These are phyloP conservation scores for Austrofundulus limnaeus DNA, from an alignment of 2,113 vertebrate genomes.

Conservation along the genomic window DNA sequence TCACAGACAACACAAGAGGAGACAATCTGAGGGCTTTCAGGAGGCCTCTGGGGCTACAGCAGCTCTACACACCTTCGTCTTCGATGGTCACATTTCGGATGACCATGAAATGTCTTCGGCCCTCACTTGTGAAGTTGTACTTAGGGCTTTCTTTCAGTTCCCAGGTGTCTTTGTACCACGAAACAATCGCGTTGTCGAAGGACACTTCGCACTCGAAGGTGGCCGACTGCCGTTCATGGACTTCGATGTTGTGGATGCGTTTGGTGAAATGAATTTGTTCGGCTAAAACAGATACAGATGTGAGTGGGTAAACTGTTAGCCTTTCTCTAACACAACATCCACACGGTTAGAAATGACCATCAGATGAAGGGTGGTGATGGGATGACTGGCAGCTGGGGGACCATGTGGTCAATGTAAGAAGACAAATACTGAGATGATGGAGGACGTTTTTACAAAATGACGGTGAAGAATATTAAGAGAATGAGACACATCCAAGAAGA, in stretches of 20 bases:
- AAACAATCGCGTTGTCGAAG: conserved; percentile 95
- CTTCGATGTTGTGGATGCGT: conserved; percentile 97
- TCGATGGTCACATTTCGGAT: conserved; percentile 94
- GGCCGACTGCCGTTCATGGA: conserved; percentile 93
- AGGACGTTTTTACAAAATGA: conserved; percentile 17
- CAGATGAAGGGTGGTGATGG: conserved; percentile 29
- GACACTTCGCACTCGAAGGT: conserved; percentile 98
- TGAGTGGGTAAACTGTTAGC: conserved; percentile 48
- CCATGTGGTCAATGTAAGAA: conserved; percentile 26
- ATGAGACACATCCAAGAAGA: conserved; percentile 38
- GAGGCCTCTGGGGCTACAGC: conserved; percentile 12
- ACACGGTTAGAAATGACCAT: conserved; percentile 44
- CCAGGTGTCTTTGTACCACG: conserved; percentile 96
- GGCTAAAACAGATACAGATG: conserved; percentile 84
- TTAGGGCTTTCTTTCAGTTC: conserved; percentile 93
- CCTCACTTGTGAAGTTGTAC: conserved; percentile 95
- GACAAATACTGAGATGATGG: conserved; percentile 32
- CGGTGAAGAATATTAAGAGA: conserved; percentile 46
- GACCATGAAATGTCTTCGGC: conserved; percentile 97
- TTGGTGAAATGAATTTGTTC: conserved; percentile 99
- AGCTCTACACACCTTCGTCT: conserved; percentile 90
- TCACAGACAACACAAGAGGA: conserved; percentile 53
- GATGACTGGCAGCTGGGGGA: conserved; percentile 9
- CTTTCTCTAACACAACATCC: conserved; percentile 44
- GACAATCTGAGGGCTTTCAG: conserved; percentile 25